A percentile compares a stretch with the other conserved stretches of the same genome.
These are phyloP conservation scores for Athalia circularis DNA, from an alignment of 2,888 invertebrate species.

Conservation along the genomic window DNA sequence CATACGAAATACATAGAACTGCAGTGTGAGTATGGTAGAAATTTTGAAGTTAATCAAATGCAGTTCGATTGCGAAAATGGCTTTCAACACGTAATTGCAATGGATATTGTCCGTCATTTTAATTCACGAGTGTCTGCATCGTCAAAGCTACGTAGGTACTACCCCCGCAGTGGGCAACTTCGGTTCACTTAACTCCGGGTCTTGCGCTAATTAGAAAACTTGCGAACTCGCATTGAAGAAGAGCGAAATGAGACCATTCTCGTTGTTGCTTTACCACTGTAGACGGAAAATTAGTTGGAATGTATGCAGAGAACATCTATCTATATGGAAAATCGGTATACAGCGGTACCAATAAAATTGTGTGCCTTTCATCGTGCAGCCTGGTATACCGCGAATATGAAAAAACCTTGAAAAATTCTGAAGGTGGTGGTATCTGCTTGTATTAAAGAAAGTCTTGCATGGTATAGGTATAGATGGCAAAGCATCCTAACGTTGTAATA, in stretches of 20 bases:
- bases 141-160: neutral
- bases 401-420: neutral
- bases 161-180: conserved; percentile 19
- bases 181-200: conserved; percentile 56
- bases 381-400: neutral
- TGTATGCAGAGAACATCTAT: no score
- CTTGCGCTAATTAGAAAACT: conserved; percentile 67
- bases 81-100: conserved; percentile 12
- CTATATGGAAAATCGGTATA: no score
- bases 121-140: conserved; percentile 18
- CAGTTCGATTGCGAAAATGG: conserved; percentile 12
- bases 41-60: conserved; percentile 32
- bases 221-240: conserved; percentile 50
- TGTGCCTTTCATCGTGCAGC: no score
- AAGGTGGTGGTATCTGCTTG: neutral
- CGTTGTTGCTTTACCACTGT: conserved; percentile 34
- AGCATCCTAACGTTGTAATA: conserved; percentile 45
- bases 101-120: conserved; percentile 30
- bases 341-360: no score
- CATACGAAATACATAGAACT: no score
- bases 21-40: neutral
- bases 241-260: conserved; percentile 41
- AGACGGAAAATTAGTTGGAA: neutral
- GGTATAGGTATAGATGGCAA: neutral
- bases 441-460: neutral